Evolutionary conservation across 2,113 vertebrate species (phyloP).

Genomic region (Corvus cornix): DNA sequence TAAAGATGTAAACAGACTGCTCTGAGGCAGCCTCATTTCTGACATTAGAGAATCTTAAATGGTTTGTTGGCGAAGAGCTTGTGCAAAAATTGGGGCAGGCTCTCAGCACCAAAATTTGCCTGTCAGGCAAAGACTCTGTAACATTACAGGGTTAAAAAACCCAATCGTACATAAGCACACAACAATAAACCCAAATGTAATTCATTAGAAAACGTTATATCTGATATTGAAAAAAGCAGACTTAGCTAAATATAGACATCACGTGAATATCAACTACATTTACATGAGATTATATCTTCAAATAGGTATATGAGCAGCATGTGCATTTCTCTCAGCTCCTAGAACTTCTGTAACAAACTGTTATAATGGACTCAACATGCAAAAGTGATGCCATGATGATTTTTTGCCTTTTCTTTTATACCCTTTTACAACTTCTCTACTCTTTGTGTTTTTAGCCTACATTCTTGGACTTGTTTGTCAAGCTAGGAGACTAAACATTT

Average conservation of each 20-base stretch:
- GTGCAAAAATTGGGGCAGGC: conserved; percentile 44
- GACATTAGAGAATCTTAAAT: conserved; percentile 51
- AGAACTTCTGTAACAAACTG: background rate
- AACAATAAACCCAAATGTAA: background rate
- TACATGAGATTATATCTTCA: background rate
- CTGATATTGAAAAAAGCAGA: background rate
- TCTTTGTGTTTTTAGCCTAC: too few species aligned
- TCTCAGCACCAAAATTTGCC: background rate
- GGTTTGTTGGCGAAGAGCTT: background rate
- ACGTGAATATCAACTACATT: background rate
- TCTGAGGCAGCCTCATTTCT: conserved; percentile 53
- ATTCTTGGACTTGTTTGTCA: too few species aligned
- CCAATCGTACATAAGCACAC: background rate
- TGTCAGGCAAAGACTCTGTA: background rate
- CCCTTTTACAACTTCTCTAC: too few species aligned
- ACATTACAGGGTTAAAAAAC: background rate
- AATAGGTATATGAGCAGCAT: background rate
- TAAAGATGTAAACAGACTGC: conserved; percentile 67
- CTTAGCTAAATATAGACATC: background rate
- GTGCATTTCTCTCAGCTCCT: background rate
- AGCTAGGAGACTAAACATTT: too few species aligned
- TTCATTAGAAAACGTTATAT: background rate
- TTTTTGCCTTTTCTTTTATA: too few species aligned
- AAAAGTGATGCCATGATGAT: background rate
- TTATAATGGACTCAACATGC: background rate